Conservation (phyloP, 2,113 vertebrate species). For the Myiopsitta monachus region DNA sequence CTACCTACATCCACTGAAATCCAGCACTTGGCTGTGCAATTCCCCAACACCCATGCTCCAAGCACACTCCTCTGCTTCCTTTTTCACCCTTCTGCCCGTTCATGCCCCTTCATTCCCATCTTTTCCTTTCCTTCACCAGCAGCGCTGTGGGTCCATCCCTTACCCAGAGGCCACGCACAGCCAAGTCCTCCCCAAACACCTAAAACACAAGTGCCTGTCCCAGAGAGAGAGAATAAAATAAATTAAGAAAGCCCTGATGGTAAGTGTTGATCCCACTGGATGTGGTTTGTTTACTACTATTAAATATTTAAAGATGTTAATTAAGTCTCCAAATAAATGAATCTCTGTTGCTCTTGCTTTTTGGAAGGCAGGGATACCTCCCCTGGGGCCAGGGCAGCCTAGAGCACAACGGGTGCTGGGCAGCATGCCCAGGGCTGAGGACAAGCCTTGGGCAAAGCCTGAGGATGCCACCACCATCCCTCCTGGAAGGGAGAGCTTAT, state of each 20-base stretch:
- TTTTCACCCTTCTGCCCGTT: not conserved
- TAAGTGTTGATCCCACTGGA: constrained; percentile 71
- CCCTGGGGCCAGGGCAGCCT: not conserved
- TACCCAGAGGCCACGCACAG: not conserved
- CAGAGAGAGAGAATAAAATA: not conserved
- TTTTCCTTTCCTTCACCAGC: not conserved
- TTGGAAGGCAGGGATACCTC: not conserved
- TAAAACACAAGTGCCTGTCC: constrained; percentile 6
- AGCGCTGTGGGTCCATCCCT: not conserved
- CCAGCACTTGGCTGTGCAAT: not conserved
- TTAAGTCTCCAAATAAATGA: constrained; percentile 75
- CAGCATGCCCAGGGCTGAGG: not conserved
- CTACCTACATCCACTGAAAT: not conserved
- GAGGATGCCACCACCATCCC: not conserved
- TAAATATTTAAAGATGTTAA: constrained; percentile 80
- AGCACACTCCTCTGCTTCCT: too few relatives aligned
- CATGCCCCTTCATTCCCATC: not conserved
- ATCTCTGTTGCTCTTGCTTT: constrained; percentile 17
- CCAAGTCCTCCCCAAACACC: not conserved
- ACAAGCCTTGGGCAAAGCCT: not conserved
- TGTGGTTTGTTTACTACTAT: constrained; percentile 73
- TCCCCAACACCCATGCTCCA: not conserved
- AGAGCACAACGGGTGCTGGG: not conserved
- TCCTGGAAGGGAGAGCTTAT: not conserved
- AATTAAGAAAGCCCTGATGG: constrained; percentile 36